Base-by-base conservation (phyloP, 1,140 invertebrate species). In the Formica exsecta region DNA sequence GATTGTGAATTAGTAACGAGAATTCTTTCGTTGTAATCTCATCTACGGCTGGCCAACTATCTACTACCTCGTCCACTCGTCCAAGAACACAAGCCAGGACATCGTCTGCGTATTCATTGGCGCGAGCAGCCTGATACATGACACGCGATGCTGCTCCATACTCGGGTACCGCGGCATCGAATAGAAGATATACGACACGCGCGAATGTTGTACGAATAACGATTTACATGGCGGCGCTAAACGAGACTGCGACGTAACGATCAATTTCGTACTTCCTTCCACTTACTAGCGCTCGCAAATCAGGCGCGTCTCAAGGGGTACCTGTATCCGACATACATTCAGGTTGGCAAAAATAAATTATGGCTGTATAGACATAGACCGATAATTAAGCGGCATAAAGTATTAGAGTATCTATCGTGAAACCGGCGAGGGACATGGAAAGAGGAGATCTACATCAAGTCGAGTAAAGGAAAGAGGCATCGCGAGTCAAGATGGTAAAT, bases 121-220 rank as follows among this genome's bases (percentile, higher is more conserved):
- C 57, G 70, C 57, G 54, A 74, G 32, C 70, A 54, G 80, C 13
- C 48, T 70, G 77, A 80, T 80, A 80, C 77, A 80, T 41, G 77
- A 80, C 77, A 80, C 77, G 77, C 77, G 77, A 80, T 80, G 64
- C 77, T 70, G 36, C 19, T 6, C 64, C 36, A 32, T 70, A 70
- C 64, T 57, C 8, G 64, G 48, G 57, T 80, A 41, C 44, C 32
- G 22, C 64, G 77, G 64, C 64, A 68, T 80, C 77, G 64, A 80
- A 80, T 70, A 57, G 77, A 80, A 80, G 77, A 80, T 80, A 80
- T 80, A 80, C 64, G 64, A 70, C 64, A 80, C 64, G 77, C 48
- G 77, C 64, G 77, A 70, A 70, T 48, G 48, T 80, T 80, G 77
- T 80, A 80, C 64, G 77, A 80, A 80, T 80, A 80, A 80, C 77